Evolutionary conservation across 2,888 invertebrate genomes (phyloP), one percentile per base, ranked within the genome.

Genomic region (Bedellia somnulentella): DNA sequence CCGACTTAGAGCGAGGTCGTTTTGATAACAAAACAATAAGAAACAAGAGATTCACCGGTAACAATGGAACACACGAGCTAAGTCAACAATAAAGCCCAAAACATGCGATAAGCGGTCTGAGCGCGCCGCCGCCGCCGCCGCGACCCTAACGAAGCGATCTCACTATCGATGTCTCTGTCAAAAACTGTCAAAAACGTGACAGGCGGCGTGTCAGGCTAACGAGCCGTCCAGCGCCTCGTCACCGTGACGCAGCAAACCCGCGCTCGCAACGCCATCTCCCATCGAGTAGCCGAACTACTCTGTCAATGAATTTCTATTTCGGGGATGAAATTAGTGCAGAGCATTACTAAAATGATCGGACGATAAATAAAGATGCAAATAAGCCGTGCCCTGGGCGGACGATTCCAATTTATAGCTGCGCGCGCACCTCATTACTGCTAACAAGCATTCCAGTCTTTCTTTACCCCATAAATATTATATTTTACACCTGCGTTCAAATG

Each of bases 101-200:
- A 57, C 54, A 50, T 48, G 54, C 57, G 63, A 63, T 67, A 68
- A 67, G 64, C 46, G 37, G 43, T 11, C 30, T 11, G 10, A 17
- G 33, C 23, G 16, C 28, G 27, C 24, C 24, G 41, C 39, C 42
- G 54, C 49, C 56, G 5, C 62, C 66, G 67, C 68, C 66, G 57
- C 54, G 54, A 45, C 56, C 53, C 60, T 67, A 70, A 68, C 70
- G 66, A 61, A 58, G 59, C 60, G 58, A n/a, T 44, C 47, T 52
- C 56, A 53, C 66, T 56, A 73, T 73, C 73, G 73, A 73, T 71
- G 75, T 73, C 75, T 71, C 63, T 73, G 73, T 75, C 73, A 62
- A 61, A 63, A 66, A 67, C 70, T 71, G 73, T 73, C 73, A 70
- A 64, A 68, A 67, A 58, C 55, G 42, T 71, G 75, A 71, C 73